phyloP scores from a whole-genome alignment of 2,888 invertebrate genomes.

The Heliconius hortense region DNA sequence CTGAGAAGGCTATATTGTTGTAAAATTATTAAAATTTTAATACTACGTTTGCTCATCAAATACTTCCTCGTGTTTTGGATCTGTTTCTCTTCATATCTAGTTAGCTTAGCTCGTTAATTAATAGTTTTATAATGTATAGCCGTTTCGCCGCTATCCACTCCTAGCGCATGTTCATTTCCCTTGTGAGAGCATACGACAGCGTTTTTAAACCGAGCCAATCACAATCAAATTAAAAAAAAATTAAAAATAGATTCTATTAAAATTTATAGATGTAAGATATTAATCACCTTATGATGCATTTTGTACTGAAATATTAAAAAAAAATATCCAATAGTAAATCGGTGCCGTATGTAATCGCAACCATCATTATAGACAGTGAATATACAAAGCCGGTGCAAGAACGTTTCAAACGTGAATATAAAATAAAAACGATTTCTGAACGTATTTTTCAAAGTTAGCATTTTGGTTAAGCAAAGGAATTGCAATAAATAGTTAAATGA shows the following conservation, averaged over 20 bases:
- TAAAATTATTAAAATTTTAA: constrained; percentile 63
- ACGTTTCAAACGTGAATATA: constrained; percentile 22
- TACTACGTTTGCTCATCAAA: constrained; percentile 72
- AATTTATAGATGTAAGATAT: constrained; percentile 37
- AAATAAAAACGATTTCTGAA: constrained; percentile 34
- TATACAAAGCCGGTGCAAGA: constrained; percentile 51
- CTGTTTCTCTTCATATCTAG: constrained; percentile 65
- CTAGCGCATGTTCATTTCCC: constrained; percentile 65
- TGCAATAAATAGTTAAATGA: constrained; percentile 81
- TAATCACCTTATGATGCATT: constrained; percentile 29
- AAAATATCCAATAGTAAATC: constrained; percentile 34
- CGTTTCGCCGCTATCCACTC: constrained; percentile 47
- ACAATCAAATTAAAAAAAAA: constrained; percentile 29
- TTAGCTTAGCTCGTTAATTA: constrained; percentile 59
- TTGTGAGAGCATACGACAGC: constrained; percentile 51
- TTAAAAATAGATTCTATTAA: constrained; percentile 38
- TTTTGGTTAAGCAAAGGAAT: constrained; percentile 65
- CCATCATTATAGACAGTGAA: constrained; percentile 76
- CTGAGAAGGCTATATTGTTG: constrained; percentile 65
- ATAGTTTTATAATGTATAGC: constrained; percentile 71
- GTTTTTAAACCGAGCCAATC: constrained; percentile 42
- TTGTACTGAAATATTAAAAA: constrained; percentile 22
- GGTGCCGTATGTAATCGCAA: constrained; percentile 44
- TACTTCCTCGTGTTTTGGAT: constrained; percentile 76
- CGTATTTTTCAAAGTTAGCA: constrained; percentile 49